A percentile compares a stretch with the other conserved stretches of the same genome.
Evolutionary conservation across 2,888 invertebrate species (phyloP).

Genomic region (Ephialtes manifestator): DNA sequence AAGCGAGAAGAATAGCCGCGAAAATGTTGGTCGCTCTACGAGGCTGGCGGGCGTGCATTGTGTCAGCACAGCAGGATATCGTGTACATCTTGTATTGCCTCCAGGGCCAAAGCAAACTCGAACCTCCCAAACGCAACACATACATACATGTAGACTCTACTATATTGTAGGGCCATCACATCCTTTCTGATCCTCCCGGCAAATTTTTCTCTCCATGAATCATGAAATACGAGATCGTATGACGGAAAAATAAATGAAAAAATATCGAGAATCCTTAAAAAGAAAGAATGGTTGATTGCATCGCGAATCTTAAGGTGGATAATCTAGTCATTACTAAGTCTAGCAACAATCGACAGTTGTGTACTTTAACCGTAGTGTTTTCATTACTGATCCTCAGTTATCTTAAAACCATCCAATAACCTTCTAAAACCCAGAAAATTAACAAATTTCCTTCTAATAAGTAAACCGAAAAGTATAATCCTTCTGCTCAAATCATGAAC

Average conservation of each 20-base stretch:
- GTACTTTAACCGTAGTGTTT: no score
- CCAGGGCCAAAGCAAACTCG: constrained; percentile 48
- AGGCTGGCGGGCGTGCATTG: constrained; percentile 70
- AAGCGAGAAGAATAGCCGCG: constrained; percentile 62
- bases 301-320: background rate
- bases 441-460: no score
- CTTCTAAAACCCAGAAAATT: no score
- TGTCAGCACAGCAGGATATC: constrained; percentile 72
- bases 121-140: constrained; percentile 35
- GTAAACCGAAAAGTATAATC: no score
- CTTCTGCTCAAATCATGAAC: no score
- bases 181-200: constrained; percentile 44
- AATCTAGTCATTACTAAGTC: background rate
- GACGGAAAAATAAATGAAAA: constrained; percentile 38
- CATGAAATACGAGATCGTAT: constrained; percentile 30
- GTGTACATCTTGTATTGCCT: constrained; percentile 67
- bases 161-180: constrained; percentile 20
- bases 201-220: constrained; percentile 49
- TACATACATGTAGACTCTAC: constrained; percentile 18
- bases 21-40: constrained; percentile 53
- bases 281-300: background rate
- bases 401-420: no score
- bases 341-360: no score
- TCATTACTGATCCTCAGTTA: no score
- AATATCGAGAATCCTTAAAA: background rate